Conservation (phyloP, 2,797 vertebrate genomes). For the Mus minutoides region DNA sequence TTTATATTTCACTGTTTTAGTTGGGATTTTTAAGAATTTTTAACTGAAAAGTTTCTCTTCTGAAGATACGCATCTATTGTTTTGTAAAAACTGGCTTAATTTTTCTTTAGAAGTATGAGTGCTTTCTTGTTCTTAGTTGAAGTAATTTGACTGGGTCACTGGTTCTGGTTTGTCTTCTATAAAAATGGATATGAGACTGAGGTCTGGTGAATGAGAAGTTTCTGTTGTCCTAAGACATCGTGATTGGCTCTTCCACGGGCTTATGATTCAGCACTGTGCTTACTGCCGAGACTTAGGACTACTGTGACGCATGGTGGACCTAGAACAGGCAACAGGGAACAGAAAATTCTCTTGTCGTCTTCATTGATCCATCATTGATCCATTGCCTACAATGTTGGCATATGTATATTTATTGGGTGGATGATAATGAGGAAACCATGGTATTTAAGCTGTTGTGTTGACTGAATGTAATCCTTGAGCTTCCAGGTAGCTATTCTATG, state of each 20-base stretch:
- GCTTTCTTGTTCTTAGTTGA: neutral
- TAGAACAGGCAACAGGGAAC: neutral
- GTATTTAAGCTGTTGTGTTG: neutral
- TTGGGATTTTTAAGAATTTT: conserved; percentile 36
- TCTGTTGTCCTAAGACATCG: neutral
- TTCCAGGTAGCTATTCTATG: neutral
- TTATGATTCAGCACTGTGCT: neutral
- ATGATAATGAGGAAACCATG: neutral
- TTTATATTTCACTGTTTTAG: neutral
- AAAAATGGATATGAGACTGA: neutral
- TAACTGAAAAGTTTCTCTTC: neutral
- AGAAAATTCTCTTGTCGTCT: neutral
- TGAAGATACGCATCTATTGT: neutral
- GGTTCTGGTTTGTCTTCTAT: neutral
- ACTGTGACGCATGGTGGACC: neutral
- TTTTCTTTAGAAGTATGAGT: neutral
- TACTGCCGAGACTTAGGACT: neutral
- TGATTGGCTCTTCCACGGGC: neutral
- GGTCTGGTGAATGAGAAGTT: neutral
- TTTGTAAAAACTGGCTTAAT: neutral
- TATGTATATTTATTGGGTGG: neutral
- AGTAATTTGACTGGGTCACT: neutral
- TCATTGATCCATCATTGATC: neutral
- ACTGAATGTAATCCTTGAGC: neutral
- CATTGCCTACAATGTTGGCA: neutral